A percentile compares a stretch with the other conserved stretches of the same genome.
These are phyloP conservation scores for Epiblema foenella DNA, from an alignment of 2,888 invertebrate genomes.

Conservation along the genomic window DNA sequence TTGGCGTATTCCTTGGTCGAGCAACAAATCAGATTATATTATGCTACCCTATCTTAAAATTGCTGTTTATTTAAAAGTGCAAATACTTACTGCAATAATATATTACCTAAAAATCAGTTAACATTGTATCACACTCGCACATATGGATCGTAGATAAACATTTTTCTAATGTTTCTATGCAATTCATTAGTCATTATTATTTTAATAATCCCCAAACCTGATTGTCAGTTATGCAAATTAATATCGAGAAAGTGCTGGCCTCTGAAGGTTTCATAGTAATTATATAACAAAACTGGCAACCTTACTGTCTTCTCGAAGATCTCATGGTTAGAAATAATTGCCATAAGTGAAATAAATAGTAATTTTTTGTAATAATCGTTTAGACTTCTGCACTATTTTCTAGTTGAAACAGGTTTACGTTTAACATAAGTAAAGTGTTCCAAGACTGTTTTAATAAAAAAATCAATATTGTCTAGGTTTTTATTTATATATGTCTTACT, in stretches of 20 bases:
- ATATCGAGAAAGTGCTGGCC: neutral
- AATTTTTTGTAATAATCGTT: no score
- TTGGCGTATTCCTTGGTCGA: neutral
- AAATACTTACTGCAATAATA: no score
- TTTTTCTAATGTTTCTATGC: neutral
- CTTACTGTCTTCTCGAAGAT: no score
- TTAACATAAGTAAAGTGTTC: constrained; percentile 2
- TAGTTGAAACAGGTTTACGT: constrained; percentile 5
- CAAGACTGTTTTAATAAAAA: constrained; percentile 4
- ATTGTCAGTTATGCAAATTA: constrained; percentile 38
- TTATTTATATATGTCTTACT: constrained; percentile 3
- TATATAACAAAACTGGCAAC: no score
- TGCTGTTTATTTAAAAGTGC: neutral
- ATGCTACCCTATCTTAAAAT: neutral
- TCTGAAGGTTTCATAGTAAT: constrained; percentile 9
- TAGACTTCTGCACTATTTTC: constrained; percentile 5
- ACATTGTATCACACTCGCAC: neutral
- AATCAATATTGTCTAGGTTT: neutral
- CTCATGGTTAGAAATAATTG: no score
- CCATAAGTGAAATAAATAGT: no score
- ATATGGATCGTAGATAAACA: neutral
- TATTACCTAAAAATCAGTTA: neutral
- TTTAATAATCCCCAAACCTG: constrained; percentile 16
- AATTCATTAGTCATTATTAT: constrained; percentile 10
- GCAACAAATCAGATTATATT: neutral